Conservation (phyloP, 2,888 invertebrate species). For the Cephus spinipes region DNA sequence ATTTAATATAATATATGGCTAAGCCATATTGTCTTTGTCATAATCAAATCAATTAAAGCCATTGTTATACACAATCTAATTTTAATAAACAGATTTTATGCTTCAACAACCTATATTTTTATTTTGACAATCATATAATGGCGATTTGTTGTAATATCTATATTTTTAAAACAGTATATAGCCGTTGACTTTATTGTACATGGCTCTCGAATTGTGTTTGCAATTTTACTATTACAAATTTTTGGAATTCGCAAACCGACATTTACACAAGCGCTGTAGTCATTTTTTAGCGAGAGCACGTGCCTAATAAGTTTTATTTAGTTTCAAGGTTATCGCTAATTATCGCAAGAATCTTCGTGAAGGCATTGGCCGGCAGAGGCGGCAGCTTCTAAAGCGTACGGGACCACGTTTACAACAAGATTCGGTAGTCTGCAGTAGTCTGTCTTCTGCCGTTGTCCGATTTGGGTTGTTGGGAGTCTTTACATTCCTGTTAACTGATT, state of each 20-base stretch:
- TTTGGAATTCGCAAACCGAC: neutral
- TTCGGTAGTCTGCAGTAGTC: neutral
- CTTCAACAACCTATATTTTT: too few species aligned
- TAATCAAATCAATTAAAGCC: too few species aligned
- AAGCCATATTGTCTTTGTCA: too few species aligned
- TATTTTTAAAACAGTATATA: neutral
- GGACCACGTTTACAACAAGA: neutral
- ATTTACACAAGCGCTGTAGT: neutral
- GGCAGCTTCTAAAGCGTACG: neutral
- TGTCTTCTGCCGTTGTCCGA: neutral
- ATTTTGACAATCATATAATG: neutral
- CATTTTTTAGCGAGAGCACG: neutral
- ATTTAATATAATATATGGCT: neutral
- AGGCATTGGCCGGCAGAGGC: neutral
- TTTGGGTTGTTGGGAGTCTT: neutral
- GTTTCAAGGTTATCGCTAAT: neutral
- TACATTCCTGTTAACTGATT: neutral
- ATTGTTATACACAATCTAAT: too few species aligned
- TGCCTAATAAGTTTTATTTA: neutral
- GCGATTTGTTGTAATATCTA: neutral
- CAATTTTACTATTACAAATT: neutral
- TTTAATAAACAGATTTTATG: too few species aligned
- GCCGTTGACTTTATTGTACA: neutral
- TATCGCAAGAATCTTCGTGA: neutral
- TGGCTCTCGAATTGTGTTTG: neutral